Evolutionary conservation across 1,140 invertebrate species (phyloP).

Genomic region (Eueides isabella): DNA sequence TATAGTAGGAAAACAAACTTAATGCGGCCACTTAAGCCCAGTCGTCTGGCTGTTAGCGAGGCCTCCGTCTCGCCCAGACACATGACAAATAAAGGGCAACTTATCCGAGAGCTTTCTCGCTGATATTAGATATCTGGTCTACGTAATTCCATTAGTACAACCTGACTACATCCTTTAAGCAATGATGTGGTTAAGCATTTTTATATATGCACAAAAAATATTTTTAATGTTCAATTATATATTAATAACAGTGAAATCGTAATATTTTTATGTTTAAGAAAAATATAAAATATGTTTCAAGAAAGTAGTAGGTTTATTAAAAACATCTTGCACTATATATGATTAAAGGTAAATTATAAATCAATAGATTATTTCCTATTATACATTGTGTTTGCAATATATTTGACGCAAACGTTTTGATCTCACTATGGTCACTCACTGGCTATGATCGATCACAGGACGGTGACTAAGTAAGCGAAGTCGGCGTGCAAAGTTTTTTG

Average conservation of each 20-base stretch:
- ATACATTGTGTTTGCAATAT: not conserved
- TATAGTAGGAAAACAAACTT: slow-evolving; percentile 68
- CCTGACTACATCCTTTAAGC: slow-evolving; percentile 11
- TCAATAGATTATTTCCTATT: not conserved
- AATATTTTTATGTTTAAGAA: no score
- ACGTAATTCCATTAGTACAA: slow-evolving; percentile 39
- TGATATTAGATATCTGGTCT: slow-evolving; percentile 44
- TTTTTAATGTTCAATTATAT: not conserved
- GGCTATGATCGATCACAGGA: not conserved
- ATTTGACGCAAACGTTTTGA: not conserved
- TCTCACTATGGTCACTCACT: not conserved
- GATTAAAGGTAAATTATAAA: not conserved
- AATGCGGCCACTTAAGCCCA: slow-evolving; percentile 59
- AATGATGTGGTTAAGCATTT: slow-evolving; percentile 2
- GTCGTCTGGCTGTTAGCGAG: slow-evolving; percentile 44
- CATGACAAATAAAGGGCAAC: slow-evolving; percentile 57
- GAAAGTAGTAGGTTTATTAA: no score
- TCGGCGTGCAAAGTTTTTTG: slow-evolving; percentile 47
- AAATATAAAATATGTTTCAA: no score
- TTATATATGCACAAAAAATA: not conserved
- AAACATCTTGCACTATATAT: no score
- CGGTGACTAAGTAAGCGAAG: not conserved
- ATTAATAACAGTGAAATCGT: no score
- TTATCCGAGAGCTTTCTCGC: slow-evolving; percentile 52
- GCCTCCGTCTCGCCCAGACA: slow-evolving; percentile 51